Conservation (phyloP, 2,888 invertebrate genomes). For the Allophyes oxyacanthae region DNA sequence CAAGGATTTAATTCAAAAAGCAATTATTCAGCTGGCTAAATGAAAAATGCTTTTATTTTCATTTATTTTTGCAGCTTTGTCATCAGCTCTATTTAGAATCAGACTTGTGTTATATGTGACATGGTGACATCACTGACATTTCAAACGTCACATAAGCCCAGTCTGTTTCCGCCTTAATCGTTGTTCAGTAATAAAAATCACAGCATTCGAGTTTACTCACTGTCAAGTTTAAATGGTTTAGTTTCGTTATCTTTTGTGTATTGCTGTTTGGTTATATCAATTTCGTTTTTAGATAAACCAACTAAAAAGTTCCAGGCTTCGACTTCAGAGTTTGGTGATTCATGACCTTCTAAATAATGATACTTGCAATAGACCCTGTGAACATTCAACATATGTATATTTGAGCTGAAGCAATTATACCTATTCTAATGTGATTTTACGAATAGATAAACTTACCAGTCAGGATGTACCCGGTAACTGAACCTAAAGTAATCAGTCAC, state of each 20-base stretch:
- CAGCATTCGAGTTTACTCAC: slow-evolving; percentile 62
- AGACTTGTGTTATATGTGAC: too few species aligned
- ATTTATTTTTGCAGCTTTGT: too few species aligned
- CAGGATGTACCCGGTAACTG: slow-evolving; percentile 94
- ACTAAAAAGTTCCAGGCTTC: slow-evolving; percentile 93
- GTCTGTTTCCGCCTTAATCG: too few species aligned
- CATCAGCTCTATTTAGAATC: too few species aligned
- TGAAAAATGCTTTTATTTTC: too few species aligned
- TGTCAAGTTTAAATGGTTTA: slow-evolving; percentile 64
- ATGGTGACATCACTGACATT: too few species aligned
- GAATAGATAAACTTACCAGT: slow-evolving; percentile 90
- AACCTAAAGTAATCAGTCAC: slow-evolving; percentile 93
- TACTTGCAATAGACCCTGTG: slow-evolving; percentile 96
- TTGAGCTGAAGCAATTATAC: too few species aligned
- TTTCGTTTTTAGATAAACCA: slow-evolving; percentile 88
- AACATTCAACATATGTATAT: neutral
- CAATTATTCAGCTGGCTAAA: too few species aligned
- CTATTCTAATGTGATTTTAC: too few species aligned
- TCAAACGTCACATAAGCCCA: too few species aligned
- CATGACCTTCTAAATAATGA: slow-evolving; percentile 94
- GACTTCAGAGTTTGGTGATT: slow-evolving; percentile 92
- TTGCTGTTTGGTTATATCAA: slow-evolving; percentile 81
- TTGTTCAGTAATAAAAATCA: neutral
- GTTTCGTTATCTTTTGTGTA: slow-evolving; percentile 69
- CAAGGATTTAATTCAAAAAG: too few species aligned